A percentile compares a stretch with the other conserved stretches of the same genome.
These are phyloP conservation scores for Tethya wilhelma DNA, from an alignment of 37 sponge, comb jelly and placozoan species.

Conservation along the genomic window DNA sequence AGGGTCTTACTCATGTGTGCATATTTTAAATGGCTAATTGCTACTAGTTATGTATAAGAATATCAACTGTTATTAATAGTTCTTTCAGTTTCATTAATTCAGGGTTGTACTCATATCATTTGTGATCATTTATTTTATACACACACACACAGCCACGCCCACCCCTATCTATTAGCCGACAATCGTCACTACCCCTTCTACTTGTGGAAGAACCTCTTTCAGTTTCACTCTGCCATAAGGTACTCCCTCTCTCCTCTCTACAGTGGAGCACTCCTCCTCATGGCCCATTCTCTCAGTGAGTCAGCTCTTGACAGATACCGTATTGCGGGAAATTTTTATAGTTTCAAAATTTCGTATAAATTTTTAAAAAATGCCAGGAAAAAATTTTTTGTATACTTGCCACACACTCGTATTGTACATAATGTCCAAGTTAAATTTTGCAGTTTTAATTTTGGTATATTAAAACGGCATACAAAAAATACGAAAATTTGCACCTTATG, in stretches of 20 bases:
- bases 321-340: too few relatives aligned
- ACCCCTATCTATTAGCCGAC: conserved; percentile 92
- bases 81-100: neutral
- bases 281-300: neutral
- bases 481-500: too few relatives aligned
- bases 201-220: conserved; percentile 88
- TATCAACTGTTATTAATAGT: neutral
- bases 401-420: too few relatives aligned
- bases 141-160: conserved; percentile 49
- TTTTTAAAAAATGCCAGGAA: too few relatives aligned
- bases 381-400: too few relatives aligned
- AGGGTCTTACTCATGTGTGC: neutral
- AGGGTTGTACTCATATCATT: neutral
- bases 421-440: too few relatives aligned
- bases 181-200: conserved; percentile 97
- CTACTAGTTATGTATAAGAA: too few relatives aligned
- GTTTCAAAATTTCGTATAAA: too few relatives aligned
- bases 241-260: conserved; percentile 54
- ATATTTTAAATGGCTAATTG: too few relatives aligned
- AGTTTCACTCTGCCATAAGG: neutral
- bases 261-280: conserved; percentile 2
- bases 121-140: neutral
- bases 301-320: too few relatives aligned
- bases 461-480: too few relatives aligned
- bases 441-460: too few relatives aligned